Conservation (phyloP, 1,140 invertebrate genomes). For the Propsilocerus akamusi region DNA sequence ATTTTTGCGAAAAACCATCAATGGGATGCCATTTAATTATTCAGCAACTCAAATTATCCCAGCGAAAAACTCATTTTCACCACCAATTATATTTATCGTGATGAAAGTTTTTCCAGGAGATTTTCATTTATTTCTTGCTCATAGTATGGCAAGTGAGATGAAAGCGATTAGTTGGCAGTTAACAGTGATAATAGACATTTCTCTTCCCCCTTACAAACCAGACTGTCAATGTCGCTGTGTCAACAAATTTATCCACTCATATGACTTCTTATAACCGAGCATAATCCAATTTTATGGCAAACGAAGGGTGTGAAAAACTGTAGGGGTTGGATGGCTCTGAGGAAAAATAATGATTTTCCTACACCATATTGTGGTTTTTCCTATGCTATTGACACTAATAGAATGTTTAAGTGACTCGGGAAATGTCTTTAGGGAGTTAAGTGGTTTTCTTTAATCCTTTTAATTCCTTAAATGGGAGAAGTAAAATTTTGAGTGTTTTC, state of each 20-base stretch:
- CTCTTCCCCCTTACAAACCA: too few relatives aligned
- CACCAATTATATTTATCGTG: constrained; percentile 2
- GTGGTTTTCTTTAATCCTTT: too few relatives aligned
- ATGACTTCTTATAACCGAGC: too few relatives aligned
- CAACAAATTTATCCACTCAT: not conserved
- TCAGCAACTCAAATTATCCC: not conserved
- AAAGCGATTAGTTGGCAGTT: not conserved
- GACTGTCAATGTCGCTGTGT: too few relatives aligned
- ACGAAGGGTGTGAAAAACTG: not conserved
- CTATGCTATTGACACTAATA: too few relatives aligned
- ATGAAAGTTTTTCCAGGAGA: not conserved
- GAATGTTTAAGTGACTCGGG: too few relatives aligned
- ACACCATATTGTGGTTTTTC: too few relatives aligned
- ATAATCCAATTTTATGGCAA: constrained; percentile 1
- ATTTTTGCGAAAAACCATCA: too few relatives aligned
- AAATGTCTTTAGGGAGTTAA: too few relatives aligned
- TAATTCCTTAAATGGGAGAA: too few relatives aligned
- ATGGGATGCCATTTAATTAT: not conserved
- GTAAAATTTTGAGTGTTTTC: too few relatives aligned
- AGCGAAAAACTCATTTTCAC: not conserved
- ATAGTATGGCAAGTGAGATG: not conserved
- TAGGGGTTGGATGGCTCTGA: not conserved
- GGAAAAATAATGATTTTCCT: too few relatives aligned
- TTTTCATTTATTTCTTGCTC: not conserved
- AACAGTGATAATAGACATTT: not conserved